These are phyloP conservation scores for Acipenser oxyrinchus DNA, from an alignment of 2,797 vertebrate species.

Conservation along the genomic window DNA sequence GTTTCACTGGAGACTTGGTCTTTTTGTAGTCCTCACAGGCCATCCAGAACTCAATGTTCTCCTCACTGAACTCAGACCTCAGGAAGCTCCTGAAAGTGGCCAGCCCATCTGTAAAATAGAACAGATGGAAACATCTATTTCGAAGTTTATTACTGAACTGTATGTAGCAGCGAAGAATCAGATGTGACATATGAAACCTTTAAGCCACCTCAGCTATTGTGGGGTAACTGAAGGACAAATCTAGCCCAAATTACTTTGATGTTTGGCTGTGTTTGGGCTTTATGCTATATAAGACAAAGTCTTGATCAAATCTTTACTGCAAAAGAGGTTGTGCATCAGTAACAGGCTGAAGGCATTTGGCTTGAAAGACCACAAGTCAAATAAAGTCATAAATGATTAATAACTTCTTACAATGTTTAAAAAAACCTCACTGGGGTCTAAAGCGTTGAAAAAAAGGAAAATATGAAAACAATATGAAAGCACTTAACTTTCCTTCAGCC, in stretches of 20 bases:
- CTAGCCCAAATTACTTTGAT: neutral
- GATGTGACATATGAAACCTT: neutral
- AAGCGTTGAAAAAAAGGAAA: no score
- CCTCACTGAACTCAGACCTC: conserved; percentile 92
- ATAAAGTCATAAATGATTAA: no score
- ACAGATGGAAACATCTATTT: conserved; percentile 1
- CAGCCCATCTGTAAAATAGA: conserved; percentile 65
- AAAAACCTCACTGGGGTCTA: no score
- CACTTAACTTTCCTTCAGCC: no score
- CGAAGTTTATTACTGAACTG: neutral
- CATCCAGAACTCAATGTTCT: conserved; percentile 90
- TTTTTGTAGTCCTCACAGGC: conserved; percentile 93
- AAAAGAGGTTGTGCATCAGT: no score
- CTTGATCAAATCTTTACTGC: no score
- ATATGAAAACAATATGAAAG: no score
- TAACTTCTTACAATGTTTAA: no score
- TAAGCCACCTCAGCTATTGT: neutral
- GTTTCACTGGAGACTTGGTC: conserved; percentile 70
- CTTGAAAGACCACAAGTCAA: no score
- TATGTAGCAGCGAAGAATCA: conserved; percentile 1
- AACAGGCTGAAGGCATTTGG: no score
- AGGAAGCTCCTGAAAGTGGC: conserved; percentile 81
- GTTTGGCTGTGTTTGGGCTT: neutral
- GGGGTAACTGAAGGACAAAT: neutral
- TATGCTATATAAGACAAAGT: no score